Conservation (phyloP, 2,797 vertebrate genomes). For the Hypotaenidia philippensis region DNA sequence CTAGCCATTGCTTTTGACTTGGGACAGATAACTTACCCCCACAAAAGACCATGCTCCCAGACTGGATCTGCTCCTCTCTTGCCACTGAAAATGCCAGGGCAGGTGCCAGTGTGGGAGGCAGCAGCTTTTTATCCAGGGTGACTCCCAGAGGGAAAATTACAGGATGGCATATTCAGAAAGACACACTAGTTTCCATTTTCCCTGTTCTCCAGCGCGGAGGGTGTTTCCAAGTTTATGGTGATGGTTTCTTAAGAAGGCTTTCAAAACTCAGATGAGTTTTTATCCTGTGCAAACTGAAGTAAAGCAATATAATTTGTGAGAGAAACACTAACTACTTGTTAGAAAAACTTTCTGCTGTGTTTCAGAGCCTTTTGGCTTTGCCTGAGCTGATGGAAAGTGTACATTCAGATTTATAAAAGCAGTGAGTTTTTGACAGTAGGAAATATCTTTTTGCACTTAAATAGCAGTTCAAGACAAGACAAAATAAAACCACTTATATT, state of each 20-base stretch:
- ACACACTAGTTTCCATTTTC: not conserved
- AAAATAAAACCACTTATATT: not conserved
- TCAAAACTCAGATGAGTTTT: not conserved
- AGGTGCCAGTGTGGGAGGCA: not conserved
- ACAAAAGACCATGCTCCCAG: not conserved
- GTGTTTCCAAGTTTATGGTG: conserved; percentile 2
- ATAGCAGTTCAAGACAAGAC: not conserved
- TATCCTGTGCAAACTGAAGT: not conserved
- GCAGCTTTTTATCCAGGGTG: not conserved
- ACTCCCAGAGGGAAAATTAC: not conserved
- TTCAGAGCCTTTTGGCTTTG: not conserved
- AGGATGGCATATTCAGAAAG: not conserved
- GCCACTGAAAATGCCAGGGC: not conserved
- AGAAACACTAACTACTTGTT: conserved; percentile 13
- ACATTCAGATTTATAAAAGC: conserved; percentile 32
- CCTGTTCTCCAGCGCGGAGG: not conserved
- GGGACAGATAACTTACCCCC: not conserved
- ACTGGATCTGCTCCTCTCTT: not conserved
- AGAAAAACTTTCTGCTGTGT: not conserved
- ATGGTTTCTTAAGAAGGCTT: conserved; percentile 10
- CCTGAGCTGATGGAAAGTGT: not conserved
- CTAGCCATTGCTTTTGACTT: not conserved
- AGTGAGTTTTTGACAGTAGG: not conserved
- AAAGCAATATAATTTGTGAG: conserved; percentile 28
- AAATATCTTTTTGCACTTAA: conserved; percentile 35